Base-by-base conservation (phyloP, 2,797 vertebrate species). In the Diplodus puntazzo region DNA sequence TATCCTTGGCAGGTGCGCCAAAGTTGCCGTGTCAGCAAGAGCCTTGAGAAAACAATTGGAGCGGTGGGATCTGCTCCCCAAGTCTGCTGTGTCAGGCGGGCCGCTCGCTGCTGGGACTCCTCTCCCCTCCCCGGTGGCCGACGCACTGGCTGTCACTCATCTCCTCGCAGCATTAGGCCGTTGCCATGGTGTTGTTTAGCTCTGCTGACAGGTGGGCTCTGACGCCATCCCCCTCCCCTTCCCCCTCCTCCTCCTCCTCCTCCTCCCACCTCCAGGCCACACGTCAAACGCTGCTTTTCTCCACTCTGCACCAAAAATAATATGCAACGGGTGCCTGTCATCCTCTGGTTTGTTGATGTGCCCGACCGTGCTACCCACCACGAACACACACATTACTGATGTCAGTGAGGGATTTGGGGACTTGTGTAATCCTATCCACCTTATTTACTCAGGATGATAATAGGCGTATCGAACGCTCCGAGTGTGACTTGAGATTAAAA, bases 171-270 rank as follows among this genome's bases (percentile, higher is more conserved):
- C 91, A 89, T 84, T 87, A 87, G 89, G 81, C 82, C 55, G 92
- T 95, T 94, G 90, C 92, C 93, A 94, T 95, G 93, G 94, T 82
- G 92, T 88, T 94, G 90, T 94, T 94, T 94, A 91, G 89, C 93
- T 87, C 79, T 45, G 72, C 91, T 91, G 91, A 92, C 94, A 93
- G 93, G 93, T 94, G 92, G 92, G 88, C 88, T 92, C 88, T 92
- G 92, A 92, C 87, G 86, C 92, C 89, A 91, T 83, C 14, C 20
- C 69, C 12, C 20, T 67, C 25, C 72, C 61, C 61, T 68, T 3
- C 25, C 3, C 68, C 7, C 63, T 72, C 13, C 14, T 18, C 11
- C 27, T 58, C 61, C 85, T 18, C 25, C 67, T 64, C 85, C 73
- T 59, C 75, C 80, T 73, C 81, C 88, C 80, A 81, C 86, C 87